phyloP scores from a whole-genome alignment of 2,888 invertebrate species.

The Conchocele bisecta region DNA sequence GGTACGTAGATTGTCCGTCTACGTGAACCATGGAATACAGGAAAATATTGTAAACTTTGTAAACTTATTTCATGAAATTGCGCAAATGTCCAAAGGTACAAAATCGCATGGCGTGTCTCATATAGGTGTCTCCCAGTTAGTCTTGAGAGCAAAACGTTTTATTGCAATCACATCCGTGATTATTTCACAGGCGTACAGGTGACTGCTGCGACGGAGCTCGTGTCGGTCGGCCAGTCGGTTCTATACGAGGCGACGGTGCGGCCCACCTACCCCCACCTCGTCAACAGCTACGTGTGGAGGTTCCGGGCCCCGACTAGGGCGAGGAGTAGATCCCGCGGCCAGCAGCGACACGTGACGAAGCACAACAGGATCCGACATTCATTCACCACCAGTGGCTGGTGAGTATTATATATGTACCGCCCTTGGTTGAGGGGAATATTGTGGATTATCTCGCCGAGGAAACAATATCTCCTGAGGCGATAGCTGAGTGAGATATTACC shows the following conservation, averaged over 20 bases:
- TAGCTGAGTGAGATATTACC: too few species aligned
- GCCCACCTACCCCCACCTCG: constrained; percentile 32
- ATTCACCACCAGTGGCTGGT: constrained; percentile 31
- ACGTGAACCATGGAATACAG: neutral
- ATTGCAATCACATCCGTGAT: too few species aligned
- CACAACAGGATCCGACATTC: constrained; percentile 13
- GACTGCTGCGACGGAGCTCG: constrained; percentile 21
- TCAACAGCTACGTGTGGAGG: constrained; percentile 33
- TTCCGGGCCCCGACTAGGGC: constrained; percentile 28
- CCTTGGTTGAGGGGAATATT: too few species aligned
- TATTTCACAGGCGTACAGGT: constrained; percentile 62
- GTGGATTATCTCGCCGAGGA: too few species aligned
- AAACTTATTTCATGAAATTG: too few species aligned
- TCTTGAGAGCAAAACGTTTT: too few species aligned
- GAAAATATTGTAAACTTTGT: too few species aligned
- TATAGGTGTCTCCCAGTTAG: too few species aligned
- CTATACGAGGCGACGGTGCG: constrained; percentile 43
- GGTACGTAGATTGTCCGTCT: constrained; percentile 52
- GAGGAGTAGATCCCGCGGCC: neutral
- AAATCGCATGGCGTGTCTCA: too few species aligned
- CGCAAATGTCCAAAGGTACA: too few species aligned
- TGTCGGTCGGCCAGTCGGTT: constrained; percentile 41
- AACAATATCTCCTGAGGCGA: too few species aligned
- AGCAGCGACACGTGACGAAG: neutral
- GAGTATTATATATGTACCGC: too few species aligned